Conservation (phyloP, 2,888 invertebrate genomes). For the Phengaris arion region DNA sequence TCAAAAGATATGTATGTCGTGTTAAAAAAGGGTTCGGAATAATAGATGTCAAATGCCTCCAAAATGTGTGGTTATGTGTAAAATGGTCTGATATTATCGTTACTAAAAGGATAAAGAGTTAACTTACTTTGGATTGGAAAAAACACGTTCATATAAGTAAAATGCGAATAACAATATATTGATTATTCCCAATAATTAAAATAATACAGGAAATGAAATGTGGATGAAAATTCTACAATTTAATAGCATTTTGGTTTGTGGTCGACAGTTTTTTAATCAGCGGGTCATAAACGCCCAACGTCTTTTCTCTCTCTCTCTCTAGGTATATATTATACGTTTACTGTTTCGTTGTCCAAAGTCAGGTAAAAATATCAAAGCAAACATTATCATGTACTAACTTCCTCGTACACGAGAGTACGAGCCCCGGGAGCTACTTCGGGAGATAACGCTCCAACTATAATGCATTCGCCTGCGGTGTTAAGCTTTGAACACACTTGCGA, state of each 20-base stretch:
- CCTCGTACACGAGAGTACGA: background rate
- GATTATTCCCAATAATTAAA: too few relatives aligned
- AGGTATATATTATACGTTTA: too few relatives aligned
- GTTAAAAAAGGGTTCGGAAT: constrained; percentile 12
- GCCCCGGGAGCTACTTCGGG: background rate
- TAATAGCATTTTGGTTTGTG: too few relatives aligned
- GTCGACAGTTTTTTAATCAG: too few relatives aligned
- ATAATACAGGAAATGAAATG: too few relatives aligned
- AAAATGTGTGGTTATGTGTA: constrained; percentile 20
- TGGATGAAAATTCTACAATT: too few relatives aligned
- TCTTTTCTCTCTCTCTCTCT: too few relatives aligned
- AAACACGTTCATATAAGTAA: too few relatives aligned
- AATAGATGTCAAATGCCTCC: constrained; percentile 7
- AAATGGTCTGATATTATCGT: background rate
- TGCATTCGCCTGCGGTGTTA: background rate
- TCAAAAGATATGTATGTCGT: constrained; percentile 15
- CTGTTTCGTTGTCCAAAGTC: background rate
- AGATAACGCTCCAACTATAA: background rate
- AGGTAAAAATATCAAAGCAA: background rate
- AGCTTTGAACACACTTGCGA: background rate
- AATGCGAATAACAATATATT: too few relatives aligned
- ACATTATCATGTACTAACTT: background rate
- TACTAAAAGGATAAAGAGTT: background rate
- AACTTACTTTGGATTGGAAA: background rate
- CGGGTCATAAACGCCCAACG: too few relatives aligned